Percentiles rank a stretch among this genome's conserved stretches.
phyloP scores from a whole-genome alignment of 2,888 invertebrate species.

The Diploptera punctata region DNA sequence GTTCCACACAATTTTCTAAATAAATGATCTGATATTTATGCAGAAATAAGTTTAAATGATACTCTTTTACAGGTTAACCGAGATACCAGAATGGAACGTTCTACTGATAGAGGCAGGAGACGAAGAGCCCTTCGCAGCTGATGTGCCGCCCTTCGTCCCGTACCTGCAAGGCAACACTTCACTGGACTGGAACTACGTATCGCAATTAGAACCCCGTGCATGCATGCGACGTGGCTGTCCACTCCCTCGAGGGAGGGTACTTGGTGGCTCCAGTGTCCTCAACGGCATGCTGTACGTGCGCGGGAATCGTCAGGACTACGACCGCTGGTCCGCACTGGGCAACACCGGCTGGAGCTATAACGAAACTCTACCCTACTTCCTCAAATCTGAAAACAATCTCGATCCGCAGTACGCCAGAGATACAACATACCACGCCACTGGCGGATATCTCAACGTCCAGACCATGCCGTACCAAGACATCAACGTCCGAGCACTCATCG shows the following conservation, averaged over 20 bases:
- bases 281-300: constrained; percentile 57
- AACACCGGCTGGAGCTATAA: constrained; percentile 43
- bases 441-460: constrained; percentile 54
- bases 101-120: constrained; percentile 46
- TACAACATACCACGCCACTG: constrained; percentile 35
- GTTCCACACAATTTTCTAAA: no score
- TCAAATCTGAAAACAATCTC: constrained; percentile 39
- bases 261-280: constrained; percentile 58
- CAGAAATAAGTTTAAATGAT: no score
- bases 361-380: constrained; percentile 36
- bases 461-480: constrained; percentile 53
- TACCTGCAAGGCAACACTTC: constrained; percentile 43
- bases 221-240: constrained; percentile 34
- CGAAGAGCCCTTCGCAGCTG: constrained; percentile 41
- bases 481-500: constrained; percentile 52
- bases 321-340: constrained; percentile 53
- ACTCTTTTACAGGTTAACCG: constrained; percentile 23
- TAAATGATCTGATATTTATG: no score
- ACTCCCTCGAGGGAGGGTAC: constrained; percentile 54
- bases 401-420: constrained; percentile 7
- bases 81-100: constrained; percentile 2
- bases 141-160: constrained; percentile 42
- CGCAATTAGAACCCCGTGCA: constrained; percentile 38
- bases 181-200: constrained; percentile 48
- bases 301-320: constrained; percentile 52